Evolutionary conservation across 2,113 vertebrate genomes (phyloP), one percentile per base, ranked within the genome.

Genomic region (Hippotragus niger): DNA sequence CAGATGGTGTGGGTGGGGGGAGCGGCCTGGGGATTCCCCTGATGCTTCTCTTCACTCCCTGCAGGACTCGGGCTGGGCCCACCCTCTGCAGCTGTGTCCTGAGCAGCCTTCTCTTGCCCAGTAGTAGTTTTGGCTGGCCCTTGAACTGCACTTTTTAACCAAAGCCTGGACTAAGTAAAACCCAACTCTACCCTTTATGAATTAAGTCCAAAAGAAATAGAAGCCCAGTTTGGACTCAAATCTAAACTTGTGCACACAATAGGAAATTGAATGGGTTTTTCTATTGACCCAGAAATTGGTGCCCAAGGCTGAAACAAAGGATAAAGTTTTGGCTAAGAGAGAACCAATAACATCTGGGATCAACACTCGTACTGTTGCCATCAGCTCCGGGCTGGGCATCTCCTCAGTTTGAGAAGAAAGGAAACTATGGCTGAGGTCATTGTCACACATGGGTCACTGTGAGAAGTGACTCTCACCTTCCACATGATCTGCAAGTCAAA

Each of bases 181-280:
- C 23, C 40, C 11, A 64, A 78, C 86, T 89, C 23, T 43, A 74
- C 2, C 15, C 40, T 80, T 92, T 45, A 45, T 43, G 36, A 88
- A 60, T 8, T 21, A 62, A 95, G 23, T 50, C 78, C n/a, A 27
- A 86, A 67, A 64, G 45, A 82, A 90, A 74, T n/a, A 50, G 57
- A 80, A 36, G 64, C 81, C 58, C 27, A 31, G 6, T 91, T 89
- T 93, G 76, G 58, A 76, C 36, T 33, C 15, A 90, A 12, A 55
- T 88, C 29, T 74, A 36, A 47, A 90, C 31, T 87, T 27, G n/a
- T 1, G 21, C 47, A 23, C 19, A 23, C 43, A 40, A 64, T 12
- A 62, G 71, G 36, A 90, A 88, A 40, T 58, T 55, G n/a, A 95
- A 11, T 16, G 33, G 36, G 33, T 80, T 81, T 96, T 95, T 25